These are phyloP conservation scores for Mormyrus hasselquistii DNA, from an alignment of 2,797 vertebrate genomes.

Conservation along the genomic window DNA sequence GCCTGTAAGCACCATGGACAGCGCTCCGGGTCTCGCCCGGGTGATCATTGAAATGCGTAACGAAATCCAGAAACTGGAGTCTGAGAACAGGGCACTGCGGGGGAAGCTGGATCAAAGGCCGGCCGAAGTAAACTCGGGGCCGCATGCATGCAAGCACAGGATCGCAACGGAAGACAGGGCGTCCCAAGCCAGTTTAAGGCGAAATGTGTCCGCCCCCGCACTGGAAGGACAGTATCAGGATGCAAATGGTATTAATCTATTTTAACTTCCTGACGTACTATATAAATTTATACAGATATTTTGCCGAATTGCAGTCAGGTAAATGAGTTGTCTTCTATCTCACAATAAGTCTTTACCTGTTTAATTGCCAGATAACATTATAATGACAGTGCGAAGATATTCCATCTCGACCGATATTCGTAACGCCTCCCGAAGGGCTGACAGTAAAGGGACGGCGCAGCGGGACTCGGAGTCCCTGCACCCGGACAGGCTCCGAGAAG, in stretches of 20 bases:
- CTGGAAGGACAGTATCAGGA: constrained; percentile 63
- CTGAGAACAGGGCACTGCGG: constrained; percentile 71
- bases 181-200: constrained; percentile 39
- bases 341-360: background rate
- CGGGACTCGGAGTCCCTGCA: constrained; percentile 25
- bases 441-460: constrained; percentile 27
- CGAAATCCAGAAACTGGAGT: constrained; percentile 77
- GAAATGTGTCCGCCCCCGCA: constrained; percentile 47
- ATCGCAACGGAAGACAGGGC: constrained; percentile 33
- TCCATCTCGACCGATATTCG: constrained; percentile 54
- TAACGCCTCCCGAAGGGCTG: constrained; percentile 40
- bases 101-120: constrained; percentile 47
- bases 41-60: constrained; percentile 77
- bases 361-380: constrained; percentile 60
- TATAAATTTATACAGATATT: background rate
- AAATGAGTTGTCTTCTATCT: background rate
- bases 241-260: constrained; percentile 32
- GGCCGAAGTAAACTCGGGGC: background rate
- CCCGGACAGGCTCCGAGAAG: constrained; percentile 32
- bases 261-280: background rate
- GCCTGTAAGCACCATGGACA: constrained; percentile 65
- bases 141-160: constrained; percentile 23
- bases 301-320: background rate
- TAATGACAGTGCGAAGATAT: constrained; percentile 91
- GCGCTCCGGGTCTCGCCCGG: constrained; percentile 59